Conservation (phyloP, 2,888 invertebrate genomes). For the Micoletzkya japonica region DNA sequence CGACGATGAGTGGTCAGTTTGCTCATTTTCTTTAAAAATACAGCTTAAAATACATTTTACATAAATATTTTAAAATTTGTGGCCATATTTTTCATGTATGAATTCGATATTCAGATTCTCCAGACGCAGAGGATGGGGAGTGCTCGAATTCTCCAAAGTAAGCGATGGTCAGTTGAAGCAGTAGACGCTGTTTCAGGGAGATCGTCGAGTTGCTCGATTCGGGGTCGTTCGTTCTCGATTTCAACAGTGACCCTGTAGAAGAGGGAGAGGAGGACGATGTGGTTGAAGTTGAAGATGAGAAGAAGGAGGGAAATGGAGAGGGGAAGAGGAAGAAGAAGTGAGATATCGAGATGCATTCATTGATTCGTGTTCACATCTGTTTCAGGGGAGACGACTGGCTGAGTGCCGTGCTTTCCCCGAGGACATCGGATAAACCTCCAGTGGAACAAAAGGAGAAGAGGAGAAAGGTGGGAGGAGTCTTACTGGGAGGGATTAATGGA, state of each 20-base stretch:
- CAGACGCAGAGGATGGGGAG: constrained; percentile 22
- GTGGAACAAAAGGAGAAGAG: constrained; percentile 7
- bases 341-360: not conserved
- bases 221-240: constrained; percentile 8
- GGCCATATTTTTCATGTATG: too few species aligned
- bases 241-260: not conserved
- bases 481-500: not conserved
- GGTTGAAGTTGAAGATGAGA: not conserved
- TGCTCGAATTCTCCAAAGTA: constrained; percentile 20
- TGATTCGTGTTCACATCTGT: not conserved
- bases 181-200: not conserved
- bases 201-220: constrained; percentile 5
- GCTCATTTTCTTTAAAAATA: too few species aligned
- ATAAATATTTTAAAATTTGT: too few species aligned
- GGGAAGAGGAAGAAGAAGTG: not conserved
- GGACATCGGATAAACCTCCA: too few species aligned
- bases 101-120: too few species aligned
- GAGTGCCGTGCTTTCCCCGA: not conserved
- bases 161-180: not conserved
- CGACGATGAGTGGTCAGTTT: too few species aligned
- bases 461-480: not conserved
- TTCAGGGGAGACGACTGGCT: not conserved
- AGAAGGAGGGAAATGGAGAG: not conserved
- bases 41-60: too few species aligned
- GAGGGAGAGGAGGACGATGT: not conserved